Conservation (phyloP, 1,140 invertebrate genomes). For the Bilobella aurantiaca region DNA sequence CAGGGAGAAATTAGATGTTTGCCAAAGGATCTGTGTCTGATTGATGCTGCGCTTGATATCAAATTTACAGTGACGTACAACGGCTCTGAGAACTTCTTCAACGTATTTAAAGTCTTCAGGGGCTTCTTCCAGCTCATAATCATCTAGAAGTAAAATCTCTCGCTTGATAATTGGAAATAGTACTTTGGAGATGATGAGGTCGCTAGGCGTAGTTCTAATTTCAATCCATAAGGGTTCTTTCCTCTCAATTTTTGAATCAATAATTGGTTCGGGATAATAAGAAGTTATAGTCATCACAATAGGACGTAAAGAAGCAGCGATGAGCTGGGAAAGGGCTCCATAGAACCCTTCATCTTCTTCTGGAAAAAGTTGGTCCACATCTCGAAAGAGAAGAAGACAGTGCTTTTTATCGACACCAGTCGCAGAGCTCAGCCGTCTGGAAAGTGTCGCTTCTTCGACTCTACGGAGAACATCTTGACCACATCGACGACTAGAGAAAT, state of each 20-base stretch:
- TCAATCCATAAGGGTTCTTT: conserved; percentile 25
- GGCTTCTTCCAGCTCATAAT: not conserved
- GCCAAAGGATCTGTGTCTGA: conserved; percentile 23
- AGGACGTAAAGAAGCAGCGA: conserved; percentile 23
- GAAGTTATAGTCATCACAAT: conserved; percentile 30
- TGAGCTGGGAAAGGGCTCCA: conserved; percentile 28
- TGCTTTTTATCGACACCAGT: conserved; percentile 4
- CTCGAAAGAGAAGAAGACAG: conserved; percentile 30
- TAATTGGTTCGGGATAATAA: not conserved
- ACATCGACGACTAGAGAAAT: conserved; percentile 28
- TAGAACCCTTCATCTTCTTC: conserved; percentile 34
- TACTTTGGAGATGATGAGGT: conserved; percentile 20
- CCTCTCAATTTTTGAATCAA: conserved; percentile 28
- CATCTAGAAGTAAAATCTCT: not conserved
- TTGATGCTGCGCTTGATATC: conserved; percentile 31
- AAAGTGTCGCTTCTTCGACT: conserved; percentile 33
- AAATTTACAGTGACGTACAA: conserved; percentile 20
- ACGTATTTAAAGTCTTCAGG: not conserved
- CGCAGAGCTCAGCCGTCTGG: conserved; percentile 12
- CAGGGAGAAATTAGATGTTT: not conserved
- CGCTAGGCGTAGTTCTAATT: conserved; percentile 7
- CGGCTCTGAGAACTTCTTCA: conserved; percentile 12
- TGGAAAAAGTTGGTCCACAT: conserved; percentile 21
- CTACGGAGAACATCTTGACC: conserved; percentile 28
- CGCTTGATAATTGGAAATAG: conserved; percentile 20